phyloP scores from a whole-genome alignment of 2,797 vertebrate species.

The Cyclura pinguis region DNA sequence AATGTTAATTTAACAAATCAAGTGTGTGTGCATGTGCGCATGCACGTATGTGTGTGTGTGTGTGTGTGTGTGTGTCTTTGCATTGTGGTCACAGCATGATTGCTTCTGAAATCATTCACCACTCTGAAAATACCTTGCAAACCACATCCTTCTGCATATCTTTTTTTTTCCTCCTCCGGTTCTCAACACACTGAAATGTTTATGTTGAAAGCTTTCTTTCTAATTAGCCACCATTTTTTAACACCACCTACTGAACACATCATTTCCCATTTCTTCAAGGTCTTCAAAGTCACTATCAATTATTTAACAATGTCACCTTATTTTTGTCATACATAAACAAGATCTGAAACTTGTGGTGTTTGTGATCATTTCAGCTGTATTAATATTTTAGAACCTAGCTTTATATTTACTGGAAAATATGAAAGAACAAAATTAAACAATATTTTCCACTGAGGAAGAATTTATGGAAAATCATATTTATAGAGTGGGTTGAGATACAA shows the following conservation, averaged over 20 bases:
- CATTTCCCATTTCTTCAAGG: neutral
- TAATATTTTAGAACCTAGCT: slow-evolving; percentile 17
- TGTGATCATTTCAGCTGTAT: slow-evolving; percentile 24
- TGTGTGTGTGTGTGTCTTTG: neutral
- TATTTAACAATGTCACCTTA: slow-evolving; percentile 37
- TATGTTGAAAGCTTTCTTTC: neutral
- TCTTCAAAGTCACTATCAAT: slow-evolving; percentile 16
- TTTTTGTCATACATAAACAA: slow-evolving; percentile 28
- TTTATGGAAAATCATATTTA: neutral
- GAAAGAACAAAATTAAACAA: neutral
- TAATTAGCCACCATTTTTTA: slow-evolving; percentile 10
- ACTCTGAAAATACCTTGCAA: neutral
- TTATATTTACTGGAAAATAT: slow-evolving; percentile 19
- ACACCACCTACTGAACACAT: neutral
- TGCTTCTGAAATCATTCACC: neutral
- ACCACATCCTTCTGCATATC: neutral
- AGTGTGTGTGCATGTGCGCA: neutral
- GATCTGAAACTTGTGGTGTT: neutral
- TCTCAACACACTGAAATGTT: neutral
- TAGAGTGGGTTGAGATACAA: neutral
- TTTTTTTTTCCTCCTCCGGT: neutral
- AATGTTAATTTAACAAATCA: neutral
- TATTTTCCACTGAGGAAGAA: neutral
- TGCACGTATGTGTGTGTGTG: too few relatives aligned
- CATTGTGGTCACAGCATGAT: neutral